These are phyloP conservation scores for Tamias sibiricus DNA, from an alignment of 2,113 vertebrate species.

Conservation along the genomic window DNA sequence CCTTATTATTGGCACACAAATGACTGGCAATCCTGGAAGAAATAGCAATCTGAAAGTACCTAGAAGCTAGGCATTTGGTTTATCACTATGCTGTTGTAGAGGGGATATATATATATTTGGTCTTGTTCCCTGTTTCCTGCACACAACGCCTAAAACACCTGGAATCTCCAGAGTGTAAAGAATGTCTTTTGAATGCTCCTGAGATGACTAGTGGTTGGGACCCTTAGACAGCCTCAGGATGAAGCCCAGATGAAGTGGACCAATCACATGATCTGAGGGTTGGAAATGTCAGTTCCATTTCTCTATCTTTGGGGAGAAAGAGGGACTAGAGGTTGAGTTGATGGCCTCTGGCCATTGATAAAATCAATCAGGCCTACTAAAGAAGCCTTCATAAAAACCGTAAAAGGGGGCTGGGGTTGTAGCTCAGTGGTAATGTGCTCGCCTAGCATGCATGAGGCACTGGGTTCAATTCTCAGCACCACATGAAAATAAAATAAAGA, in stretches of 20 bases:
- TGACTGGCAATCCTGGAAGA: neutral
- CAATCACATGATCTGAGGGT: neutral
- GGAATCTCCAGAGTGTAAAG: neutral
- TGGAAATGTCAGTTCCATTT: neutral
- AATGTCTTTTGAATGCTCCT: neutral
- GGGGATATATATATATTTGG: too few relatives aligned
- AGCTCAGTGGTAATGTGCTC: too few relatives aligned
- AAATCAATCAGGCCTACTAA: too few relatives aligned
- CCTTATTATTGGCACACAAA: neutral
- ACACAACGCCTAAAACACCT: neutral
- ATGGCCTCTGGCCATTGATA: neutral
- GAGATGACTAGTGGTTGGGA: neutral
- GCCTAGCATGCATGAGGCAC: too few relatives aligned
- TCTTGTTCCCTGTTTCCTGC: neutral
- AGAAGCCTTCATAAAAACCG: too few relatives aligned
- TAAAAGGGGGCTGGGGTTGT: too few relatives aligned
- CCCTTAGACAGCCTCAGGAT: neutral
- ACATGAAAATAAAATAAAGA: too few relatives aligned
- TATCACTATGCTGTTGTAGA: neutral
- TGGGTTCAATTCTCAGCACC: too few relatives aligned
- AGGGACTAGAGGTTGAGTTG: neutral
- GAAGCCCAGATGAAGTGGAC: neutral
- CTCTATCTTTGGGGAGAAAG: neutral
- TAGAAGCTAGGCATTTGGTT: neutral
- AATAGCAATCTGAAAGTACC: neutral